phyloP scores from a whole-genome alignment of 2,888 invertebrate genomes.

The Abrostola tripartita region DNA sequence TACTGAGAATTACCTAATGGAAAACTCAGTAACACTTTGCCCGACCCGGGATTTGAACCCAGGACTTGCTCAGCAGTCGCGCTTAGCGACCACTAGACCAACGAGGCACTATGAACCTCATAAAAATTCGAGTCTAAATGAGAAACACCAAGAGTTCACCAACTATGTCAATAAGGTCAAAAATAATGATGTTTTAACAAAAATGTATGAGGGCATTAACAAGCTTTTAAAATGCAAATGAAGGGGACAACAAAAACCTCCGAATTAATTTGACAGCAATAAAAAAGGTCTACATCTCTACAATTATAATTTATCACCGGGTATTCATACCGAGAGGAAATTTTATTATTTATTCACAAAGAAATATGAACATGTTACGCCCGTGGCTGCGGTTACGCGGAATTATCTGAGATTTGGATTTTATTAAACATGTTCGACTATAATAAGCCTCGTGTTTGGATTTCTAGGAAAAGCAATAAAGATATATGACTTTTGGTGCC shows the following conservation, averaged over 20 bases:
- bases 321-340: not conserved
- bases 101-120: too few relatives aligned
- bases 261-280: slow-evolving; percentile 1
- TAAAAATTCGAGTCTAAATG: too few relatives aligned
- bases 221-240: slow-evolving; percentile 4
- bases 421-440: slow-evolving; percentile 1
- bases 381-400: not conserved
- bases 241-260: slow-evolving; percentile 4
- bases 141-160: too few relatives aligned
- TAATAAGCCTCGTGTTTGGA: not conserved
- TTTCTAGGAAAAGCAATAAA: not conserved
- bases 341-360: not conserved
- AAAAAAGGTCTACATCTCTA: slow-evolving; percentile 2
- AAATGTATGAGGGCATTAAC: slow-evolving; percentile 2
- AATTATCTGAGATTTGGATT: not conserved
- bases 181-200: not conserved
- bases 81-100: too few relatives aligned
- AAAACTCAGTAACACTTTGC: too few relatives aligned
- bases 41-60: too few relatives aligned
- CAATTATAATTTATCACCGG: slow-evolving; percentile 1
- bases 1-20: too few relatives aligned
- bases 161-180: not conserved
- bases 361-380: not conserved
- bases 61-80: too few relatives aligned
- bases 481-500: too few relatives aligned